phyloP scores from a whole-genome alignment of 2,797 vertebrate species.

The Cossypha niveicapilla region DNA sequence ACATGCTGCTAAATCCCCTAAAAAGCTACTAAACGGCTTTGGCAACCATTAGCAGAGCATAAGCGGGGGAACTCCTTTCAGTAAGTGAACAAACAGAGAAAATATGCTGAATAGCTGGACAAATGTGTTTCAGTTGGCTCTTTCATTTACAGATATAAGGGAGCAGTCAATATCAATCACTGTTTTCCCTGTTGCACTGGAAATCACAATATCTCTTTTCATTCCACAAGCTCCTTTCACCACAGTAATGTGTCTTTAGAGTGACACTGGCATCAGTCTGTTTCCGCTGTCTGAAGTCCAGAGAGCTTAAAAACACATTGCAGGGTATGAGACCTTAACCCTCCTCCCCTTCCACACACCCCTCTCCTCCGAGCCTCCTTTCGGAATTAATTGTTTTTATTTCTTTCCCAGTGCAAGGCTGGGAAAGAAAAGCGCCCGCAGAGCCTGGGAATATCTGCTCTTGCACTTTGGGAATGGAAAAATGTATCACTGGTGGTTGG shows the following conservation, averaged over 20 bases:
- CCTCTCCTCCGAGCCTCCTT: constrained; percentile 22
- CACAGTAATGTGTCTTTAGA: constrained; percentile 74
- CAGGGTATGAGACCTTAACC: constrained; percentile 65
- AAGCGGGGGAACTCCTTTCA: constrained; percentile 72
- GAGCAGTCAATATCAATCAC: constrained; percentile 73
- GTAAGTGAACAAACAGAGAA: constrained; percentile 77
- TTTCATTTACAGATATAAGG: constrained; percentile 73
- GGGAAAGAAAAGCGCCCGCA: not conserved
- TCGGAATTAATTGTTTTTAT: constrained; percentile 46
- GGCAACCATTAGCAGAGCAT: constrained; percentile 69
- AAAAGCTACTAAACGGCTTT: constrained; percentile 74
- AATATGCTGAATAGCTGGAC: constrained; percentile 75
- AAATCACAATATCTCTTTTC: constrained; percentile 76
- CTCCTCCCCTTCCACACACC: constrained; percentile 44
- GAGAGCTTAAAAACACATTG: constrained; percentile 73
- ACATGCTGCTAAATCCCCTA: constrained; percentile 75
- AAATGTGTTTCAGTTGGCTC: constrained; percentile 75
- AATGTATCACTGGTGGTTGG: not conserved
- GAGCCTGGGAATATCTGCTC: constrained; percentile 42
- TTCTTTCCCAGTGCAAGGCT: constrained; percentile 33
- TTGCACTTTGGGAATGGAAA: not conserved
- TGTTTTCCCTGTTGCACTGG: constrained; percentile 74
- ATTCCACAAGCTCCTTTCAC: constrained; percentile 70
- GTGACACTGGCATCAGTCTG: constrained; percentile 70
- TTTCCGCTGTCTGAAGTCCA: constrained; percentile 75